These are phyloP conservation scores for Bothrops jararaca DNA, from an alignment of 2,113 vertebrate species.

Conservation along the genomic window DNA sequence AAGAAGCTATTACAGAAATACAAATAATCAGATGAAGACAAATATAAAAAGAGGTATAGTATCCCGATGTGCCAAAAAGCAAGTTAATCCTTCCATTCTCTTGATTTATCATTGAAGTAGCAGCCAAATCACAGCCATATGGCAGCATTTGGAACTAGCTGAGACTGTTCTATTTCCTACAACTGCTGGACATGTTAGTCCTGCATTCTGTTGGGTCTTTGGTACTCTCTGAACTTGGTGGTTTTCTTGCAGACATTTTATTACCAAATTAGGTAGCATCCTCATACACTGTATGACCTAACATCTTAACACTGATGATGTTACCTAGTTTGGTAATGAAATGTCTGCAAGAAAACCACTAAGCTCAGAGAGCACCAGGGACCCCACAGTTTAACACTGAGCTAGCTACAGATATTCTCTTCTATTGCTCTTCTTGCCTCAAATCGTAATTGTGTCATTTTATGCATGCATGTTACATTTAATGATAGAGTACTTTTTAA, in stretches of 20 bases:
- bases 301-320: neutral
- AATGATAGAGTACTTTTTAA: neutral
- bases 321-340: neutral
- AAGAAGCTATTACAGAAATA: neutral
- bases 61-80: neutral
- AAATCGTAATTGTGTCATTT: neutral
- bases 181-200: neutral
- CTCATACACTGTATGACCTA: neutral
- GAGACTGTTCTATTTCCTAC: neutral
- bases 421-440: neutral
- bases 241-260: neutral
- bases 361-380: neutral
- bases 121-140: neutral
- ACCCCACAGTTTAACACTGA: neutral
- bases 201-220: neutral
- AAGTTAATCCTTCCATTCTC: neutral
- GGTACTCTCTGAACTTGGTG: neutral
- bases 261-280: neutral
- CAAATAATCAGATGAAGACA: neutral
- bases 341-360: neutral
- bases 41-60: neutral
- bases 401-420: neutral
- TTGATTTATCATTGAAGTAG: neutral
- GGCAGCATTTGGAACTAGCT: neutral
- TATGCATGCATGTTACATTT: neutral